Evolutionary conservation across 1,140 invertebrate genomes (phyloP).

Genomic region (Orussus abietinus): DNA sequence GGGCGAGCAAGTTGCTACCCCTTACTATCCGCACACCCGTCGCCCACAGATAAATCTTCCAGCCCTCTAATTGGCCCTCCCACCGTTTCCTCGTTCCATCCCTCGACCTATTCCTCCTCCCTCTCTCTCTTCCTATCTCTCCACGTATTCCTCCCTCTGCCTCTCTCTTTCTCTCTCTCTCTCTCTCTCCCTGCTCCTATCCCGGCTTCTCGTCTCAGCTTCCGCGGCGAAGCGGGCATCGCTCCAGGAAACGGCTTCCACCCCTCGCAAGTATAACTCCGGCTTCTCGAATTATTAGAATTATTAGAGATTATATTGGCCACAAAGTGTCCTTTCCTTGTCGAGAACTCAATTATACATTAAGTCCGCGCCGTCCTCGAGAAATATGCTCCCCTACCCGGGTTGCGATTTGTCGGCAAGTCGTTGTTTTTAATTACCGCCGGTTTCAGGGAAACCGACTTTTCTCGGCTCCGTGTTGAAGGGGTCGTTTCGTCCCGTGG

Average conservation of each 20-base stretch:
- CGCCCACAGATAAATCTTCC: constrained; percentile 52
- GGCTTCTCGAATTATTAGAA: constrained; percentile 45
- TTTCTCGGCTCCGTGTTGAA: too few species aligned
- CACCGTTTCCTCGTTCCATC: constrained; percentile 47
- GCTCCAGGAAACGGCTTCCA: constrained; percentile 42
- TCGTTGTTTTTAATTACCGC: too few species aligned
- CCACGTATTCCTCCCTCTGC: background rate
- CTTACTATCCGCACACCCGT: constrained; percentile 50
- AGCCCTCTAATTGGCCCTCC: constrained; percentile 54
- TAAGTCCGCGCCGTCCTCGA: constrained; percentile 31
- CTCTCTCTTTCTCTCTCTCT: constrained; percentile 2
- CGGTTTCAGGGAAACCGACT: too few species aligned
- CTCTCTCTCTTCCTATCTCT: constrained; percentile 13
- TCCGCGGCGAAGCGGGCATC: constrained; percentile 32
- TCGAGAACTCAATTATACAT: constrained; percentile 39
- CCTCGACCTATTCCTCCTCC: too few species aligned
- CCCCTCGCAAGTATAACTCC: constrained; percentile 8
- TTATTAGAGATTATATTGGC: constrained; percentile 52
- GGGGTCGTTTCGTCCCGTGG: too few species aligned
- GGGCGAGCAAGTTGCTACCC: constrained; percentile 32
- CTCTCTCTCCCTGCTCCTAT: constrained; percentile 2
- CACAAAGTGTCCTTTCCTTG: constrained; percentile 45
- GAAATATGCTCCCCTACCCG: too few species aligned
- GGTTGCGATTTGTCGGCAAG: too few species aligned
- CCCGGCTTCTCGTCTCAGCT: constrained; percentile 28